phyloP scores from a whole-genome alignment of 2,888 invertebrate species.

The Lasioglossum malachurum region DNA sequence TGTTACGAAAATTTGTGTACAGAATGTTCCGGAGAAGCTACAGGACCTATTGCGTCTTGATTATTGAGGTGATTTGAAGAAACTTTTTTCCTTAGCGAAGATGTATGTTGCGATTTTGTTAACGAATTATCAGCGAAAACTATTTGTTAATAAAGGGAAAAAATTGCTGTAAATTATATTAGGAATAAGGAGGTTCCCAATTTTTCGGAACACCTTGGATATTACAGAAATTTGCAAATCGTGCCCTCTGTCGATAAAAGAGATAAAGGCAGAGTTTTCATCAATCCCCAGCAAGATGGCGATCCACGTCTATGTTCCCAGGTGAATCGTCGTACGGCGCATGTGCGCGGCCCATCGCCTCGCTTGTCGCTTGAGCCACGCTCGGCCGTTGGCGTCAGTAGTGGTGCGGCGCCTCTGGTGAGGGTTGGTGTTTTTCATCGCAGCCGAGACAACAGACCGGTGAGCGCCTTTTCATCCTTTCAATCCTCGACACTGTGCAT shows the following conservation, averaged over 20 bases:
- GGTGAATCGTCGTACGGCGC: constrained; percentile 12
- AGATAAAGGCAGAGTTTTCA: not conserved
- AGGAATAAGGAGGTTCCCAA: not conserved
- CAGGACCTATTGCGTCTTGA: too few species aligned
- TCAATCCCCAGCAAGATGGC: constrained; percentile 40
- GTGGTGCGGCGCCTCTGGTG: constrained; percentile 57
- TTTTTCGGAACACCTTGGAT: not conserved
- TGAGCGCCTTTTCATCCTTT: constrained; percentile 38
- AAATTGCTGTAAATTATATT: not conserved
- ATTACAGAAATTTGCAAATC: not conserved
- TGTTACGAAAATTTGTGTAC: too few species aligned
- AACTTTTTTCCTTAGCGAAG: not conserved
- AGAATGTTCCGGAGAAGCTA: too few species aligned
- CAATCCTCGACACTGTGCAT: not conserved
- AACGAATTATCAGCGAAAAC: not conserved
- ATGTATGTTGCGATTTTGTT: not conserved
- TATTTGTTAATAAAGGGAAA: not conserved
- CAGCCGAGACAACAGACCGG: constrained; percentile 43
- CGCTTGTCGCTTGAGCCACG: constrained; percentile 44
- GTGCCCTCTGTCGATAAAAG: not conserved
- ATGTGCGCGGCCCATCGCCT: constrained; percentile 38
- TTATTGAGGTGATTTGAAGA: not conserved
- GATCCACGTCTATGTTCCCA: constrained; percentile 29
- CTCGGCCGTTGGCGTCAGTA: constrained; percentile 74
- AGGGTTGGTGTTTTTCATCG: constrained; percentile 36